Percentiles rank a stretch among this genome's conserved stretches.
Conservation (phyloP, 2,888 invertebrate genomes). For the Drosophila siamana region DNA sequence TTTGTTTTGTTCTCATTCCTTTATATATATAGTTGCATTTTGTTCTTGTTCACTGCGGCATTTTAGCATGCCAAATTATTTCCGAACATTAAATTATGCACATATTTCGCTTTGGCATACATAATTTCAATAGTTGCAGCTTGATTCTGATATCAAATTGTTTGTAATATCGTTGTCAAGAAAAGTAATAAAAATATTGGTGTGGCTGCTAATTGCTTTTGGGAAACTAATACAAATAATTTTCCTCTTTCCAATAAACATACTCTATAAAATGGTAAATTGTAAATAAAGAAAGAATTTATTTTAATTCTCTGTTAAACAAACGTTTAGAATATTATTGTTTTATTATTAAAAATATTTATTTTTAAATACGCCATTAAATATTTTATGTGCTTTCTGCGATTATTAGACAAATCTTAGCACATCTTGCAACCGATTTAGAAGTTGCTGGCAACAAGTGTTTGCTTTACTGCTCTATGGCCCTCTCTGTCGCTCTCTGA, state of each 20-base stretch:
- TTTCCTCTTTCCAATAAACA: too few species aligned
- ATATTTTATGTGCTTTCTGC: too few species aligned
- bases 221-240: neutral
- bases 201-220: neutral
- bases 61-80: constrained; percentile 24
- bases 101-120: neutral
- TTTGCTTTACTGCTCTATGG: neutral
- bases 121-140: neutral
- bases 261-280: too few species aligned
- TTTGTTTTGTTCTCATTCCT: neutral
- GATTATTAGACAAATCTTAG: too few species aligned
- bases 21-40: constrained; percentile 3
- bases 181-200: neutral
- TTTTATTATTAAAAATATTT: too few species aligned
- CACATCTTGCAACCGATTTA: neutral
- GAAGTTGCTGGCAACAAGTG: constrained; percentile 10
- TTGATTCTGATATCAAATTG: neutral
- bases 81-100: constrained; percentile 21
- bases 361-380: too few species aligned
- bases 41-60: constrained; percentile 8
- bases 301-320: too few species aligned
- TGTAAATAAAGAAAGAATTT: too few species aligned
- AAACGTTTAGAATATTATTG: too few species aligned
- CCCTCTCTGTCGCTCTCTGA: neutral
- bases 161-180: neutral